phyloP scores from a whole-genome alignment of 2,113 vertebrate species.

The Calidris pygmaea region DNA sequence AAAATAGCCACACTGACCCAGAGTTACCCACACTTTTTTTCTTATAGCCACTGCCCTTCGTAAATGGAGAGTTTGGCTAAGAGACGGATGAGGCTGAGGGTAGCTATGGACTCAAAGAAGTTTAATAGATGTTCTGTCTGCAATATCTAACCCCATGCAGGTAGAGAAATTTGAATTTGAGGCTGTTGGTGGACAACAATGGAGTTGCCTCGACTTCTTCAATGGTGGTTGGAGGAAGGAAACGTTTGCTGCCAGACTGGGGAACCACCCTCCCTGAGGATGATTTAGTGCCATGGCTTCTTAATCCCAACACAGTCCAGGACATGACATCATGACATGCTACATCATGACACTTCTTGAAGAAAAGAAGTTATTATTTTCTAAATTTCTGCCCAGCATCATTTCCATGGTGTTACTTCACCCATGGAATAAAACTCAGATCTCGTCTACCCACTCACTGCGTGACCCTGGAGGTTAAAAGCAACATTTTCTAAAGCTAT shows the following conservation, averaged over 20 bases:
- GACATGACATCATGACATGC: background rate
- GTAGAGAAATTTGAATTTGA: background rate
- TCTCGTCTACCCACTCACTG: background rate
- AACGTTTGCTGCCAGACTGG: background rate
- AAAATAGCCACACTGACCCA: background rate
- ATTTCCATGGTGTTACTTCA: background rate
- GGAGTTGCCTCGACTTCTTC: background rate
- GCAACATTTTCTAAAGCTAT: background rate
- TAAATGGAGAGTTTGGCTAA: background rate
- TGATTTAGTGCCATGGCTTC: background rate
- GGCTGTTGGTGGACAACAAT: background rate
- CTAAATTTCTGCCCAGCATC: background rate
- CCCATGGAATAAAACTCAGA: background rate
- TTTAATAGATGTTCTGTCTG: background rate
- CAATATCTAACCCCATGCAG: background rate
- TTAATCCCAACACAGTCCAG: background rate
- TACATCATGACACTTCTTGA: background rate
- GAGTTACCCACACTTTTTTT: background rate
- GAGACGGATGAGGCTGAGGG: background rate
- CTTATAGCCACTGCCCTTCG: background rate
- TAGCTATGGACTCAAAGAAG: background rate
- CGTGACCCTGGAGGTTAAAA: background rate
- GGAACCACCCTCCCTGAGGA: fast-evolving
- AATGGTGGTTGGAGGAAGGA: fast-evolving
- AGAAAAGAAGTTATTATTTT: background rate